Base-by-base conservation (phyloP, 1,140 invertebrate genomes). In the Uloborus diversus region DNA sequence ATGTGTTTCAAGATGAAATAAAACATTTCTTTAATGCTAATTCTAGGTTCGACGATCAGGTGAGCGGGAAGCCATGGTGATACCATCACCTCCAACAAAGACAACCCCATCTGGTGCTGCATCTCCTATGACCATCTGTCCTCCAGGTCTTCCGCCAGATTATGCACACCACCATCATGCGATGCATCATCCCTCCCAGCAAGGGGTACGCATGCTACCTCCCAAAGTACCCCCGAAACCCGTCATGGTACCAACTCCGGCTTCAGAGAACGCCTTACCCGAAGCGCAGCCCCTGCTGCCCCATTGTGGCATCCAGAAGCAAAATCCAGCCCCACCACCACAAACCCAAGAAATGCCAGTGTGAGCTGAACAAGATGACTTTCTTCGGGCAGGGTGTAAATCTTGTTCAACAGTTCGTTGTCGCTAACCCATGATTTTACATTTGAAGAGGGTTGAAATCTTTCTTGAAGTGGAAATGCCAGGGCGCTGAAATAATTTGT, bases 291-390 rank as follows among this genome's bases (percentile, higher is more conserved):
- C 75, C 3, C 32, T 79, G 65, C 37, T 79, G 51, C 75, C 75
- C 1, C 64, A 69, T 32, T 79, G 64, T 20, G 64, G 64, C 5
- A 78, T 78, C 5, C 64, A 33, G 51, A 68, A 57, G 33, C 62
- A 57, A 32, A 68, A 14, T 23, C 20, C 51, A 35, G 71, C 71
- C 17, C 32, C 33, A n/a, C 64, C 28, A n/a, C 61, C 32, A 25
- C 64, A 79, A 61, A 68, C 64, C 30, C 62, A 79, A 25, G 75
- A 79, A 53, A 79, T 79, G 64, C 64, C 75, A 28, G 75, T 79
- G 7, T 79, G 75, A 79, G 49, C 47, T 61, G 13, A 25, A 51
- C 42, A 33, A n/a, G 49, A 7, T 1, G 9, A 20, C 49, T n/a
- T 14, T n/a, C 5, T 0, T 53, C 49, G 49, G 23, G 20, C 17